A percentile compares a stretch with the other conserved stretches of the same genome.
phyloP scores from a whole-genome alignment of 2,888 invertebrate genomes.

The Polymixis lichenea region DNA sequence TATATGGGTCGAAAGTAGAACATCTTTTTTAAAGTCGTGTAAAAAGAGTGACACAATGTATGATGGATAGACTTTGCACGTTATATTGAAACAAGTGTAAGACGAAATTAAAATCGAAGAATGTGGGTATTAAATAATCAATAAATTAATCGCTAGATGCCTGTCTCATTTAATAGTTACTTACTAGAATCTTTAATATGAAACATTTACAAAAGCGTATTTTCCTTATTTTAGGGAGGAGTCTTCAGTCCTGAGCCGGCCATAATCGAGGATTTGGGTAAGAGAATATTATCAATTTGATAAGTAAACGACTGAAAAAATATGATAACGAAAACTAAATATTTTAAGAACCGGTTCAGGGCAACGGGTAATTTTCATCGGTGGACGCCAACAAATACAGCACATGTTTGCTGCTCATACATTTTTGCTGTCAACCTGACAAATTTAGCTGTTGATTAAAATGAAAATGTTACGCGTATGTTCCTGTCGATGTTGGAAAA shows the following conservation, averaged over 20 bases:
- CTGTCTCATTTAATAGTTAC: background rate
- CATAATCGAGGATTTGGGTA: constrained; percentile 62
- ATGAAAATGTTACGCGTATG: background rate
- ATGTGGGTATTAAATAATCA: background rate
- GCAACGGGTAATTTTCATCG: background rate
- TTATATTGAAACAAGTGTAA: too few relatives aligned
- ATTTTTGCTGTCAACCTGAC: background rate
- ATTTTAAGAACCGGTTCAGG: background rate
- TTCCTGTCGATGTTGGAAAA: background rate
- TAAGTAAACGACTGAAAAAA: background rate
- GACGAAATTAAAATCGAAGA: background rate
- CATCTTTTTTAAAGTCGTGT: background rate
- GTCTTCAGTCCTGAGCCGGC: constrained; percentile 38
- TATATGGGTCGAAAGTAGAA: background rate
- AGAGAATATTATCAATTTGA: constrained; percentile 21
- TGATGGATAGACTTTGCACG: background rate
- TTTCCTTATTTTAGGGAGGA: constrained; percentile 51
- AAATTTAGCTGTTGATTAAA: background rate
- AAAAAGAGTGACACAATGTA: background rate
- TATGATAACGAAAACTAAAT: background rate
- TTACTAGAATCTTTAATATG: background rate
- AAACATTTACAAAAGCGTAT: background rate
- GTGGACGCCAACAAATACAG: too few relatives aligned
- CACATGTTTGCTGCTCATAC: too few relatives aligned
- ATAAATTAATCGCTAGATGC: background rate